Base-by-base conservation (phyloP, 2,113 vertebrate species). In the Chaetodon auriga region DNA sequence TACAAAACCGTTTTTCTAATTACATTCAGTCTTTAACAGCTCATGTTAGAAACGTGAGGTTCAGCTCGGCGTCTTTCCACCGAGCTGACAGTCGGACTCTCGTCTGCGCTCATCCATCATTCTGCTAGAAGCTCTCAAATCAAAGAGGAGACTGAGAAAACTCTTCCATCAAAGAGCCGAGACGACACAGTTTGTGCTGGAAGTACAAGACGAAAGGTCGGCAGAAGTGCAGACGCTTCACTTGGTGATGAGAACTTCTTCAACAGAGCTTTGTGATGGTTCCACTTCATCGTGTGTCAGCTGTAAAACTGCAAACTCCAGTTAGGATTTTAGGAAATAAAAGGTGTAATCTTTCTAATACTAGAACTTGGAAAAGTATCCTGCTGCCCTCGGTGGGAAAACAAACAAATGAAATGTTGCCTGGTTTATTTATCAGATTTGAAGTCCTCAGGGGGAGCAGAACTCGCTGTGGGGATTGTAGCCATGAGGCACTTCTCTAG, bases 401-500 rank as follows among this genome's bases (percentile, higher is more conserved):
- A 45, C 18, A 21, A 19, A 21, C 35, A 63, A 25, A 15, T 7
- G 18, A 63, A 25, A 15, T 6, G 18, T 77, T 10, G 14, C 19
- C n/a, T 25, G 16, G 12, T 60, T 81, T 6, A 9, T 83, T 53
- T 13, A 45, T 25, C 58, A 53, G 48, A 55, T 38, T 7, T 0
- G 45, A n/a, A 49, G 36, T 61, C 79, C 12, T 9, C 0, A 14
- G 13, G 2, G n/a, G 43, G n/a, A n/a, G n/a, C n/a, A 30, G 30
- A 30, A 30, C 30, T 2, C 30, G 30, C 30, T 30, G 30, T 30
- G 46, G 60, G 62, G 30, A 63, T 19, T 16, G 51, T 14, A 76
- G 77, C 84, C 87, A 30, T 7, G 85, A 93, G 94, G 93, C 90
- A 92, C 92, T 92, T 94, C 57, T 61, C 93, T 91, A 92, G 63